Evolutionary conservation across 2,113 vertebrate genomes (phyloP), one percentile per base, ranked within the genome.

Genomic region (Percopsis transmontana): DNA sequence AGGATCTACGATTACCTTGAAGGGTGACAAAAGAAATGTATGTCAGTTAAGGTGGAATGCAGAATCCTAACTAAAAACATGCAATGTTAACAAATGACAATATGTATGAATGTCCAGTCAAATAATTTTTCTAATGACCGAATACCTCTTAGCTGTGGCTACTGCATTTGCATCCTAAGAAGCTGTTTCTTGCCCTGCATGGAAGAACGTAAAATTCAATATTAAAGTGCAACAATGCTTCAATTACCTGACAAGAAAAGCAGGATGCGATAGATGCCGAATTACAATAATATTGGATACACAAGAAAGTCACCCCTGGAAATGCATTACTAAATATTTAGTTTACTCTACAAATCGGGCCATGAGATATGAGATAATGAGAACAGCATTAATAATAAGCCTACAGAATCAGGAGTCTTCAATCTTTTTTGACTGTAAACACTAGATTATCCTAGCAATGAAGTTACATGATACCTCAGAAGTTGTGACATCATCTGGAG

Each of bases 101-200:
- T 33, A n/a, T n/a, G n/a, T n/a, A n/a, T 41, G 40, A 7, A 12
- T 41, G 5, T 12, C 40, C 40, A 41, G 12, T 12, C 24, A 54
- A 67, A 33, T 1, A 3, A 64, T 41, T 11, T 57, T 11, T 23
- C 42, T 15, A 21, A 55, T 41, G 12, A 33, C n/a, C 58, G 54
- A 70, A 66, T 90, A 90, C 85, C 90, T 83, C 41, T 87, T 75
- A 12, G 39, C 45, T 87, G 75, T 54, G 77, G 62, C 59, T 86
- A 89, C 72, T 85, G 78, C 87, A 91, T 90, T 81, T 90, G 84
- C 65, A 91, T 80, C 82, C 83, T 90, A 84, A 88, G 85, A 58
- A 86, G 81, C 54, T 56, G 79, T 7, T 76, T 74, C 53, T 59
- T 85, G 72, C 51, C 85, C 90, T 91, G 83, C 80, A 56, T 33